phyloP scores from a whole-genome alignment of 1,140 invertebrate genomes.

The Drosophila nigrodunni region DNA sequence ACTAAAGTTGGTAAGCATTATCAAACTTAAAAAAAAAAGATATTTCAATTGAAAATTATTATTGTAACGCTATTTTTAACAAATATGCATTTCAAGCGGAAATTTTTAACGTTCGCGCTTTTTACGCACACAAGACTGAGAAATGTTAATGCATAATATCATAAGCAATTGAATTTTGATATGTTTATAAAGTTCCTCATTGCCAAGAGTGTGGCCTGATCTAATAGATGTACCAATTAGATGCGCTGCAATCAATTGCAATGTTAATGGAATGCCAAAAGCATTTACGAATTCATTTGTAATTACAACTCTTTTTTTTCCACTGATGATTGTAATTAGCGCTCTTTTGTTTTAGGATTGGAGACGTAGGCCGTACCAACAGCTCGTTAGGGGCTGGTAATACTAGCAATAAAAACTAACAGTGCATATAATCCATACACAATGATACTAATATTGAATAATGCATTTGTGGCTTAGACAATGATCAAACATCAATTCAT shows the following conservation, averaged over 20 bases:
- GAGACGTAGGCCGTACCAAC: slow-evolving; percentile 6
- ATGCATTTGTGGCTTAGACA: slow-evolving; percentile 54
- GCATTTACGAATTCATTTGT: slow-evolving; percentile 43
- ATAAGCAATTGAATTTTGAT: not conserved
- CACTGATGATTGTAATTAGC: slow-evolving; percentile 61
- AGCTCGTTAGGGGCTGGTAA: slow-evolving; percentile 5
- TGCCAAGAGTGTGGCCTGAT: slow-evolving; percentile 24
- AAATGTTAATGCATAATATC: not conserved
- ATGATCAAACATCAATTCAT: slow-evolving; percentile 4
- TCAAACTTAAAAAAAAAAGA: too few relatives aligned
- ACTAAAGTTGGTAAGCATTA: too few relatives aligned
- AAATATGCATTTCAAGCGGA: too few relatives aligned
- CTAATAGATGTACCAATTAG: slow-evolving; percentile 45
- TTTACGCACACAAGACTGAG: too few relatives aligned
- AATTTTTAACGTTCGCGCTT: too few relatives aligned
- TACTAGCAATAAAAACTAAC: slow-evolving; percentile 48
- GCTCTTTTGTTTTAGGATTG: slow-evolving; percentile 22
- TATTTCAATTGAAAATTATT: too few relatives aligned
- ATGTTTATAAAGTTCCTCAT: slow-evolving; percentile 30
- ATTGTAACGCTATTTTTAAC: too few relatives aligned
- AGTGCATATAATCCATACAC: slow-evolving; percentile 62
- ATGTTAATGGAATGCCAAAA: slow-evolving; percentile 52
- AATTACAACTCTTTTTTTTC: slow-evolving; percentile 45
- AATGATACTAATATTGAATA: slow-evolving; percentile 65
- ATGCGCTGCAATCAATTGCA: slow-evolving; percentile 34